Percentiles rank a stretch among this genome's conserved stretches.
Evolutionary conservation across 2,113 vertebrate species (phyloP).

Genomic region (Eublepharis macularius): DNA sequence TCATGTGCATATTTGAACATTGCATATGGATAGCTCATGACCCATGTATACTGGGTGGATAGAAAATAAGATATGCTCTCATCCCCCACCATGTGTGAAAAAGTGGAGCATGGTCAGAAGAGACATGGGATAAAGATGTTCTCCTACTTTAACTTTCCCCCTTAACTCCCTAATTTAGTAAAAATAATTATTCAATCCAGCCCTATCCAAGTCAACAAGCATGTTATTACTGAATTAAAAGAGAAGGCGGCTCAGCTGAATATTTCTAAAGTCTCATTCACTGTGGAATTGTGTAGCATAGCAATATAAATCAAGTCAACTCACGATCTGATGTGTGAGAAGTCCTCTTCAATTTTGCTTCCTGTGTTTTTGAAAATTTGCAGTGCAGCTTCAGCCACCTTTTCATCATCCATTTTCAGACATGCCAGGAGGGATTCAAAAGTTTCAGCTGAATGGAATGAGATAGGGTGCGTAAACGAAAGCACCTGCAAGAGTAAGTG

Average conservation of each 20-base stretch:
- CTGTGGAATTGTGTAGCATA: neutral
- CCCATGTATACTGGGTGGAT: neutral
- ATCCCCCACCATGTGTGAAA: neutral
- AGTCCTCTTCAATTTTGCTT: slow-evolving; percentile 95
- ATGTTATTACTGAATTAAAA: neutral
- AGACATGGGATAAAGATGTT: neutral
- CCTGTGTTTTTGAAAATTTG: slow-evolving; percentile 99
- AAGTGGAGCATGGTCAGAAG: neutral
- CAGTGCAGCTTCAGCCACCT: slow-evolving; percentile 95
- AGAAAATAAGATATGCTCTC: neutral
- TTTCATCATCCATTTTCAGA: slow-evolving; percentile 98
- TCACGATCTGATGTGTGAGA: slow-evolving; percentile 96
- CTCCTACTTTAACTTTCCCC: too few relatives aligned
- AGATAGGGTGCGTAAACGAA: slow-evolving; percentile 97
- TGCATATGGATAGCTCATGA: neutral
- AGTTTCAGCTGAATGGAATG: slow-evolving; percentile 98
- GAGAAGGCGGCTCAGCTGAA: neutral
- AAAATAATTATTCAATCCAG: neutral
- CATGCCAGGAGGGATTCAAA: slow-evolving; percentile 96
- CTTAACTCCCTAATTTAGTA: neutral
- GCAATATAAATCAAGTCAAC: slow-evolving; percentile 56
- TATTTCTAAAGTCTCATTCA: slow-evolving; percentile 14
- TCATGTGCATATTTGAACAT: neutral
- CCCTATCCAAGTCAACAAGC: neutral
- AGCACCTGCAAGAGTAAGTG: slow-evolving; percentile 82